Percentiles rank a stretch among this genome's conserved stretches.
Conservation (phyloP, 92 coral and sea anemone species). For the Phymanthus crucifer region DNA sequence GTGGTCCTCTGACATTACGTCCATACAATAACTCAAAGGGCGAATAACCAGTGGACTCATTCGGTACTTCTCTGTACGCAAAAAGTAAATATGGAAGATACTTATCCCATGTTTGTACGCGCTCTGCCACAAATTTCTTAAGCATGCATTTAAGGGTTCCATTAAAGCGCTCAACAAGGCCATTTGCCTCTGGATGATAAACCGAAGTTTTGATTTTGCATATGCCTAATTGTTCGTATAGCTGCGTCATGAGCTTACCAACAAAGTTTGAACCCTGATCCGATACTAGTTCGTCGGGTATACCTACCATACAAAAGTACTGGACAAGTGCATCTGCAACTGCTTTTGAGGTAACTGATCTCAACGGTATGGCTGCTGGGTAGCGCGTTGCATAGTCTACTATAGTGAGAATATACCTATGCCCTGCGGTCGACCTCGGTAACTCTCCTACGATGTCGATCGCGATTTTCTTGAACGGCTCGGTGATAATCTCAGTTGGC, state of each 20-base stretch:
- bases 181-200: constrained; percentile 32
- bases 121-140: constrained; percentile 23
- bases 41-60: constrained; percentile 27
- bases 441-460: constrained; percentile 46
- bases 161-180: not conserved
- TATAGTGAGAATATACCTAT: not conserved
- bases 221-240: constrained; percentile 23
- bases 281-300: constrained; percentile 49
- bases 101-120: constrained; percentile 24
- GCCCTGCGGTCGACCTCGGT: constrained; percentile 14
- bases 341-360: constrained; percentile 19
- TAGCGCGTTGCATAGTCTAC: not conserved
- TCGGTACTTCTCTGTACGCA: constrained; percentile 39
- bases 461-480: constrained; percentile 48
- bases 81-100: constrained; percentile 29
- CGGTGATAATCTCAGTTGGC: constrained; percentile 14
- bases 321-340: constrained; percentile 54
- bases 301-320: constrained; percentile 31
- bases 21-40: constrained; percentile 42
- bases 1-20: constrained; percentile 31
- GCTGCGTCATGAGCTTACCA: constrained; percentile 29
- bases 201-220: constrained; percentile 30
- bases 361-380: constrained; percentile 44
- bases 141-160: constrained; percentile 19
- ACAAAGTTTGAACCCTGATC: constrained; percentile 49